Conservation (phyloP, 2,113 vertebrate species). For the Sardina pilchardus region DNA sequence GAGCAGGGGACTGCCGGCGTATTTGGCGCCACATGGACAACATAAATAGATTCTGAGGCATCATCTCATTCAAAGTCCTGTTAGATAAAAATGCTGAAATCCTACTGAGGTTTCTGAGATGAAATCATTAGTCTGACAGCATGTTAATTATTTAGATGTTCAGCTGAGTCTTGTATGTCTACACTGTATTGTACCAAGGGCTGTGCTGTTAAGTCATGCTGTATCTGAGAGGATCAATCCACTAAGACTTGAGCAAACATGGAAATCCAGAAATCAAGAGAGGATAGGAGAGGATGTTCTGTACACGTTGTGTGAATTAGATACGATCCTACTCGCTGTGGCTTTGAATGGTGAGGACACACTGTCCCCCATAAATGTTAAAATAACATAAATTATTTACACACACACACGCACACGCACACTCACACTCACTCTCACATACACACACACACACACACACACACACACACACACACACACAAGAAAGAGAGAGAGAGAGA, state of each 20-base stretch:
- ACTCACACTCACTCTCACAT: too few relatives aligned
- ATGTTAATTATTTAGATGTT: constrained; percentile 1
- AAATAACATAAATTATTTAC: constrained; percentile 47
- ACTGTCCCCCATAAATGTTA: constrained; percentile 46
- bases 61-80: neutral
- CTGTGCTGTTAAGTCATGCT: neutral
- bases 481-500: neutral
- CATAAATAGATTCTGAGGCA: neutral
- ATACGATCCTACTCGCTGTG: constrained; percentile 26
- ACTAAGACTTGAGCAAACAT: neutral
- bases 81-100: neutral
- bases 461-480: constrained; percentile 31
- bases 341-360: constrained; percentile 34
- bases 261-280: neutral
- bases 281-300: neutral
- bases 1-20: neutral
- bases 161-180: neutral
- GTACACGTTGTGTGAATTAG: neutral
- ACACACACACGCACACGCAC: neutral
- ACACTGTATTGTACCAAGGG: neutral
- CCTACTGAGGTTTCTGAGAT: neutral
- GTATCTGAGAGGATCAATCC: neutral
- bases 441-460: constrained; percentile 32
- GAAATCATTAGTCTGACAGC: constrained; percentile 3
- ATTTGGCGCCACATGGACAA: neutral